Evolutionary conservation across 1,140 invertebrate genomes (phyloP), one percentile per base, ranked within the genome.

Genomic region (Cataglyphis hispanica): DNA sequence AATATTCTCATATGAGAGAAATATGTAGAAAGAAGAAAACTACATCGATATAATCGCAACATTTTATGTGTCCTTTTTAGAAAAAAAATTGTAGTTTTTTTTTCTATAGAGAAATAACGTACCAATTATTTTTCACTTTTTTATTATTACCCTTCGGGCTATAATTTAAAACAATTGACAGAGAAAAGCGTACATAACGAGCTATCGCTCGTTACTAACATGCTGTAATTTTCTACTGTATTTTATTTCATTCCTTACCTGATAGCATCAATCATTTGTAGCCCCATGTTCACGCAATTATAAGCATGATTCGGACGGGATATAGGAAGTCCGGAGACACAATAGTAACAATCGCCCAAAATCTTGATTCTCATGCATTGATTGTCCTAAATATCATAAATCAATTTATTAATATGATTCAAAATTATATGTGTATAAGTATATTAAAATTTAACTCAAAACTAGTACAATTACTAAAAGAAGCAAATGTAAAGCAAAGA

Each of bases 261-360:
- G 91, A 99, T 99, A 40, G 98, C 98, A 90, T 99, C 98, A 85
- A 99, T 99, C 98, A 99, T 99, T 94, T 98, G 97, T 63, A 99
- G 95, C 1, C 98, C 99, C 98, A 99, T 99, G 90, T 98, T 98
- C 85, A 99, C 98, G 92, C 98, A 99, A 95, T 99, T 99, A 92
- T 98, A 98, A 1, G 98, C 98, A 92, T 99, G 98, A 96, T 99
- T 99, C 11, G 98, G 97, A 64, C 98, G 94, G 0, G 98, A 98
- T 50, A 99, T 97, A 1, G 98, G 98, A 67, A 99, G 96, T 7
- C 99, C 99, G 2, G 98, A 98, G 1, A 99, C 98, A 92, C 98
- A 99, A 94, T 99, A 99, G 95, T 99, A 99, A 94, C 98, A 99
- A 93, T 99, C 99, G 0, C 98, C 98, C 0, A 99, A 96, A 85